phyloP scores from a whole-genome alignment of 2,888 invertebrate species.

The Dynastes grantii region DNA sequence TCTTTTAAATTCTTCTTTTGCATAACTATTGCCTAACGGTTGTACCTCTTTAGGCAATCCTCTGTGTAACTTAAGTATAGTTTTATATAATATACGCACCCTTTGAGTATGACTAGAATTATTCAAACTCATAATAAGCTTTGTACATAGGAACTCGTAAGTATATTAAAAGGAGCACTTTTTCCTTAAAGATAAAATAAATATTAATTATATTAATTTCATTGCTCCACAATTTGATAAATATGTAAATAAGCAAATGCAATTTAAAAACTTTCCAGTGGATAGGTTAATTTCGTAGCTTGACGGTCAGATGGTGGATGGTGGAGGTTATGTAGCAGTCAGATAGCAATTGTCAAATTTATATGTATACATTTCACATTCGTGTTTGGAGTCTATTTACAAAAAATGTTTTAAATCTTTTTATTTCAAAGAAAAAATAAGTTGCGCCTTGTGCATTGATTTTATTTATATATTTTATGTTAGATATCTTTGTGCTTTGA shows the following conservation, averaged over 20 bases:
- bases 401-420: background rate
- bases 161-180: too few relatives aligned
- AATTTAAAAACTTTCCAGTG: too few relatives aligned
- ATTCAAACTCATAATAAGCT: conserved; percentile 42
- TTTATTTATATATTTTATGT: background rate
- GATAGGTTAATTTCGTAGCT: too few relatives aligned
- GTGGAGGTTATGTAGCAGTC: too few relatives aligned
- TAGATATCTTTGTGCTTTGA: background rate
- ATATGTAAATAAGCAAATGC: too few relatives aligned
- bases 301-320: too few relatives aligned
- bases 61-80: conserved; percentile 75
- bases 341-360: background rate
- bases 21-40: conserved; percentile 75
- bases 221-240: too few relatives aligned
- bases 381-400: background rate
- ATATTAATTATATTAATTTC: too few relatives aligned
- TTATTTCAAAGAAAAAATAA: background rate
- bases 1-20: conserved; percentile 83
- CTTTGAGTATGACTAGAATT: conserved; percentile 68
- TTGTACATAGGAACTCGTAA: background rate
- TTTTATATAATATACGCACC: conserved; percentile 76
- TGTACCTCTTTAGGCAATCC: conserved; percentile 74
- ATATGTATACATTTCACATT: background rate
- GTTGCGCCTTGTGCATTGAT: background rate
- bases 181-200: too few relatives aligned